Base-by-base conservation (phyloP, 2,113 vertebrate genomes). In the Paradoxurus hermaphroditus region DNA sequence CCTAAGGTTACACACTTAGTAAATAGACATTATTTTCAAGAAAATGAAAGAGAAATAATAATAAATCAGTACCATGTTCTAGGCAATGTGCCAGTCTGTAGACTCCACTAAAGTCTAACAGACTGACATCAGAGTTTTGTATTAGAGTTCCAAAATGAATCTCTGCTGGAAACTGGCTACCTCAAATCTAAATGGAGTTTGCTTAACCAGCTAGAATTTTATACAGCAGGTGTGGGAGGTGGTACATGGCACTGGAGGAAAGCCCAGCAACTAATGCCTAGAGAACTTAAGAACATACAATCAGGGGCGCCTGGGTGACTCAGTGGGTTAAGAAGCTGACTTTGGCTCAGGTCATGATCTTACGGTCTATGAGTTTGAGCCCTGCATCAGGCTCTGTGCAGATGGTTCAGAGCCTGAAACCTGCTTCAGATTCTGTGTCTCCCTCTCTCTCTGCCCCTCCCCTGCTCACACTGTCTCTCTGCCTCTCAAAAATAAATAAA, bases 1-100 rank as follows among this genome's bases (percentile, higher is more conserved):
- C 34, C 9, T 59, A 49, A 72, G 14, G 31, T 41, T n/a, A 27
- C 2, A 23, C 0, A 0, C 12, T n/a, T 75, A 36, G 23, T 65
- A 44, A 72, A 85, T n/a, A n/a, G 34, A 92, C 44, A 68, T 70
- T 18, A 82, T 63, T 82, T 94, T 77, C 44, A 85, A 91, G 65
- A 91, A 92, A 92, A 95, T 68, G n/a, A 8, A 39, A 79, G 56
- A 70, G 36, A 86, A 77, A 95, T 12, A 89, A 53, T 8, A 85
- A 70, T 21, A 83, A 53, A 12, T 56, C 31, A 85, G 34, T 10
- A 3, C 5, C 34, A 27, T 31, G 39, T 65, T 86, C 65, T 59
- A 83, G 44, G n/a, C 59, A 62, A 59, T 9, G n/a, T 23, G 23
- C 23, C 39, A 78, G 21, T 68, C 44, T 31, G 2, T 90, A 77